These are phyloP conservation scores for Brachionus paranguensis DNA, from an alignment of 1,140 invertebrate genomes.

Conservation along the genomic window DNA sequence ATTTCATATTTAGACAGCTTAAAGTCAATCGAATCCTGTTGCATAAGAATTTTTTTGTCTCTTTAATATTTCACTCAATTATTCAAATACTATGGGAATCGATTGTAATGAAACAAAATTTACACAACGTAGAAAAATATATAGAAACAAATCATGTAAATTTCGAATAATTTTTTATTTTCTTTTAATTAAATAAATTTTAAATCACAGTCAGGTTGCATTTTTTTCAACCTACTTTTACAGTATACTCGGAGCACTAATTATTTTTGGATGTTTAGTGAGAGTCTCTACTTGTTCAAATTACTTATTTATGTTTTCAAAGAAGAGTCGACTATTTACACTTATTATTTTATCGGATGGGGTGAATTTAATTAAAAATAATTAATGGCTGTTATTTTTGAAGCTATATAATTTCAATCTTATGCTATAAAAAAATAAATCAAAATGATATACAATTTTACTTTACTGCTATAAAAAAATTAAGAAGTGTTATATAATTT, in stretches of 20 bases:
- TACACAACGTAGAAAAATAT: neutral
- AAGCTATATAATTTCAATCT: too few species aligned
- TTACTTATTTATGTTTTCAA: slow-evolving; percentile 32
- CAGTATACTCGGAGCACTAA: slow-evolving; percentile 34
- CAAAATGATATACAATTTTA: too few species aligned
- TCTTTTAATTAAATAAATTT: neutral
- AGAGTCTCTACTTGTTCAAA: slow-evolving; percentile 9
- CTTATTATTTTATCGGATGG: slow-evolving; percentile 30
- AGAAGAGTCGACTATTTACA: neutral
- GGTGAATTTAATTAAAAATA: neutral
- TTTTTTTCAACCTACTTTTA: slow-evolving; percentile 10
- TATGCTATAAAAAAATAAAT: too few species aligned
- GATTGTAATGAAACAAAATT: slow-evolving; percentile 20
- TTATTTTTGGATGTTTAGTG: slow-evolving; percentile 38
- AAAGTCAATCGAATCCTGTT: slow-evolving; percentile 9
- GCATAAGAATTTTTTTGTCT: slow-evolving; percentile 28
- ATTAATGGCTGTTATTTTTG: neutral
- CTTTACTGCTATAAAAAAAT: too few species aligned
- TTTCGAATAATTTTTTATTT: neutral
- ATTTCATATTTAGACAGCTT: neutral
- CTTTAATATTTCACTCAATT: neutral
- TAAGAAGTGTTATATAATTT: too few species aligned
- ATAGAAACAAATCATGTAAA: slow-evolving; percentile 34
- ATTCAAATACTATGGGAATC: slow-evolving; percentile 39
- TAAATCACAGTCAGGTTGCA: neutral